Evolutionary conservation across 1,140 invertebrate genomes (phyloP).

Genomic region (Chrysoperla carnea): DNA sequence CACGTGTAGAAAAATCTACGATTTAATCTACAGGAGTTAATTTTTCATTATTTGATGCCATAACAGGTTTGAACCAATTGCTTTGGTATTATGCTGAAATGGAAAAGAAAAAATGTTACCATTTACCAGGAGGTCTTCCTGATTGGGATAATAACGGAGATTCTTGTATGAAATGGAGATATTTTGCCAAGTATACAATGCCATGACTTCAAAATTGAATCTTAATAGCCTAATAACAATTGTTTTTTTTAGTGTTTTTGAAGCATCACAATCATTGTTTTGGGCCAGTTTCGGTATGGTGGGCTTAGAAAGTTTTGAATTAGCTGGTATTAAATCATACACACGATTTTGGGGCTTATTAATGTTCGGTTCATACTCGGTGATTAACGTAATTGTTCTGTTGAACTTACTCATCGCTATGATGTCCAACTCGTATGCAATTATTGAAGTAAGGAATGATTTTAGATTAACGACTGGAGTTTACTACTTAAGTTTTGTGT

Average conservation of each 20-base stretch:
- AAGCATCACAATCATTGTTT: constrained; percentile 75
- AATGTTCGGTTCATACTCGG: constrained; percentile 67
- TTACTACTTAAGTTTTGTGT: too few species aligned
- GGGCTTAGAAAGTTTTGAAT: constrained; percentile 60
- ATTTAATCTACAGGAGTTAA: too few species aligned
- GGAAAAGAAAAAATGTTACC: constrained; percentile 58
- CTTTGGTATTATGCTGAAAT: constrained; percentile 80
- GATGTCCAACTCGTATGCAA: constrained; percentile 79
- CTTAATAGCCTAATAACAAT: too few species aligned
- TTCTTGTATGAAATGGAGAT: constrained; percentile 60
- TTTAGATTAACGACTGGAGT: neutral
- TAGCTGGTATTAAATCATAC: constrained; percentile 57
- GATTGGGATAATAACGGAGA: constrained; percentile 47
- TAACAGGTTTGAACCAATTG: constrained; percentile 57
- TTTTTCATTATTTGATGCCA: neutral
- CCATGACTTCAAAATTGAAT: too few species aligned
- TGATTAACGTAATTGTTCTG: constrained; percentile 72
- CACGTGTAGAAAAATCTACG: too few species aligned
- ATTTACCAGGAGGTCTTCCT: constrained; percentile 32
- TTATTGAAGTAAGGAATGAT: constrained; percentile 37
- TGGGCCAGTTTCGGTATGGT: constrained; percentile 80
- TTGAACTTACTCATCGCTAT: constrained; percentile 77
- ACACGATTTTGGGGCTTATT: constrained; percentile 64
- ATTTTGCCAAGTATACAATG: constrained; percentile 36
- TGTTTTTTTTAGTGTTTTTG: constrained; percentile 53